Evolutionary conservation across 2,888 invertebrate genomes (phyloP), one percentile per base, ranked within the genome.

Genomic region (Thecophora atra): DNA sequence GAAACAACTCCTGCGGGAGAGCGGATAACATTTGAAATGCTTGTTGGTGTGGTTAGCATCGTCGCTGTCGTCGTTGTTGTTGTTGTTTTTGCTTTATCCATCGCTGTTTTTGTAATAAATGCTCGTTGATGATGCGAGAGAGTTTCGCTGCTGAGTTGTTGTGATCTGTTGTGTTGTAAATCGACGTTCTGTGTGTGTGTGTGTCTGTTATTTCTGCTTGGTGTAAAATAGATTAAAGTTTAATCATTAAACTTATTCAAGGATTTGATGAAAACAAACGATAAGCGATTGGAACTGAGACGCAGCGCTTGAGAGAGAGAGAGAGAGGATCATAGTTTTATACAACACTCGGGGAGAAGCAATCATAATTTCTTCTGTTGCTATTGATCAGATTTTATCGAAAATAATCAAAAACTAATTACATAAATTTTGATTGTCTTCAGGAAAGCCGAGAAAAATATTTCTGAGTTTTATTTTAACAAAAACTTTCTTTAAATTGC

Each of bases 11-110:
- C 19, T 19, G 28, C 54, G 54, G 17, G 67, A 19, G 47, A 13
- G 37, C 37, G 67, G 37, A 67, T 54, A 37, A 37, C 67, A n/a
- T 68, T 56, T 58, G 28, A 19, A 68, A 44, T 44, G 42, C 0
- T 47, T 47, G 47, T n/a, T 17, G 47, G 11, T 1, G 47, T 47
- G 11, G 47, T 47, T 47, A 17, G 6, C 15, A 17, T 47, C 15
- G 47, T 47, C n/a, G 6, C 15, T 47, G 11, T 47, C 15, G 30
- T n/a, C 11, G 6, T 47, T 47, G 3, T 47, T 17, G 1, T 47
- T 1, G 47, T 47, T 47, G n/a, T 47, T 47, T 5, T n/a, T 47
- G 13, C 17, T 47, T 11, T 47, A 17, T 0, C 2, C 11, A 11
- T 37, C 11, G 37, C 11, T 2, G 37, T 37, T 37, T 6, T 37